phyloP scores from a whole-genome alignment of 2,888 invertebrate genomes.

The Nomada lathburiana region DNA sequence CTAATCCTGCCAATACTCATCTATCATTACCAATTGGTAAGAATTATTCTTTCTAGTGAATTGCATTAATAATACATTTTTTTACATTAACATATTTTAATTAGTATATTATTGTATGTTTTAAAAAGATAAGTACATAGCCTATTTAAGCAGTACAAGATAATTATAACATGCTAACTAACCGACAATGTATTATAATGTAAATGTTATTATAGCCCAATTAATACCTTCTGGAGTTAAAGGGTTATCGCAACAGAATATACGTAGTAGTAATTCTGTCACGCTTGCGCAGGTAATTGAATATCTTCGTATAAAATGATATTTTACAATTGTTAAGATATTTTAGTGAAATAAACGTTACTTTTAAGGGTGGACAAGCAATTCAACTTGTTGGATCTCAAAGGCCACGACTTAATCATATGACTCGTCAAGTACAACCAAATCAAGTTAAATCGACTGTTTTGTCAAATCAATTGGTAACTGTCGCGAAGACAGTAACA shows the following conservation, averaged over 20 bases:
- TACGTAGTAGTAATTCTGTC: conserved; percentile 81
- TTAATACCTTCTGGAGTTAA: conserved; percentile 83
- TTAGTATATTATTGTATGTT: conserved; percentile 17
- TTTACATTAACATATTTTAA: conserved; percentile 14
- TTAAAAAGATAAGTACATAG: conserved; percentile 32
- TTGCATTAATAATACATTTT: not conserved
- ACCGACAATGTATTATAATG: conserved; percentile 1
- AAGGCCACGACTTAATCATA: conserved; percentile 82
- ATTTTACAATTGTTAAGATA: conserved; percentile 15
- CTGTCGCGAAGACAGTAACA: conserved; percentile 82
- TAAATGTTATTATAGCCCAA: conserved; percentile 79
- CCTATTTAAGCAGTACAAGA: not conserved
- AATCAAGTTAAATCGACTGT: conserved; percentile 81
- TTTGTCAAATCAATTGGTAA: conserved; percentile 82
- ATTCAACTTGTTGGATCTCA: conserved; percentile 83
- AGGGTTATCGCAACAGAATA: conserved; percentile 82
- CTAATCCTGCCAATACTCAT: conserved; percentile 84
- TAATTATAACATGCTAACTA: not conserved
- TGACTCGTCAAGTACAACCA: conserved; percentile 82
- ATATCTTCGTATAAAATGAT: not conserved
- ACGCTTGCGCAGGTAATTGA: conserved; percentile 78
- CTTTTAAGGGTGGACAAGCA: conserved; percentile 78
- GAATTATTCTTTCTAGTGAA: conserved; percentile 34
- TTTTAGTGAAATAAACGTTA: not conserved
- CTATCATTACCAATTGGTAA: conserved; percentile 83